Evolutionary conservation across 2,113 vertebrate genomes (phyloP).

Genomic region (Mohoua ochrocephala): DNA sequence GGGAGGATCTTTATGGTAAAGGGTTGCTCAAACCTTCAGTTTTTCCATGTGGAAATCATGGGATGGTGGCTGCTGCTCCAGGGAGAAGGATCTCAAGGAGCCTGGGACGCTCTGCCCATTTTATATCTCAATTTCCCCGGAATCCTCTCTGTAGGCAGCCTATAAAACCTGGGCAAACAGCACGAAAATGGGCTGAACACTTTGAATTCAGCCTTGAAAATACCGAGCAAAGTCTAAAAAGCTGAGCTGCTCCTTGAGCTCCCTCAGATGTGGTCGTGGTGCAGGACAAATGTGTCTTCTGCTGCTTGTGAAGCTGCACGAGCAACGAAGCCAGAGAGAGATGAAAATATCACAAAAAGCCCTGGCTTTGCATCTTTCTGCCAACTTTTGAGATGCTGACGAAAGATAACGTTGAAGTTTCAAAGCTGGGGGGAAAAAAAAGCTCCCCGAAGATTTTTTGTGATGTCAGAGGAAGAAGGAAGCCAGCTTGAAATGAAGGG

Average conservation of each 20-base stretch:
- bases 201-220: neutral
- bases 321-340: neutral
- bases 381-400: slow-evolving; percentile 41
- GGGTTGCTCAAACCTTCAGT: neutral
- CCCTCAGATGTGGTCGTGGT: neutral
- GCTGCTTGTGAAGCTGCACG: neutral
- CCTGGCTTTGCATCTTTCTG: slow-evolving; percentile 32
- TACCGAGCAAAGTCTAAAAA: neutral
- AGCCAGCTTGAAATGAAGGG: slow-evolving; percentile 50
- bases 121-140: neutral
- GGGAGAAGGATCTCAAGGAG: neutral
- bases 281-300: neutral
- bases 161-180: neutral
- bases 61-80: neutral
- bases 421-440: slow-evolving; percentile 9
- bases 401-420: slow-evolving; percentile 33
- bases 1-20: neutral
- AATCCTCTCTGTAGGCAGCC: neutral
- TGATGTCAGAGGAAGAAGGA: slow-evolving; percentile 62
- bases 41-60: neutral
- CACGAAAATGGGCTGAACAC: neutral
- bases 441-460: neutral
- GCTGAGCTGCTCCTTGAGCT: neutral
- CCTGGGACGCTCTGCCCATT: neutral
- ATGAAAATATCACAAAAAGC: neutral